Conservation (phyloP, 1,140 invertebrate species). For the Zeugodacus cucurbitae region DNA sequence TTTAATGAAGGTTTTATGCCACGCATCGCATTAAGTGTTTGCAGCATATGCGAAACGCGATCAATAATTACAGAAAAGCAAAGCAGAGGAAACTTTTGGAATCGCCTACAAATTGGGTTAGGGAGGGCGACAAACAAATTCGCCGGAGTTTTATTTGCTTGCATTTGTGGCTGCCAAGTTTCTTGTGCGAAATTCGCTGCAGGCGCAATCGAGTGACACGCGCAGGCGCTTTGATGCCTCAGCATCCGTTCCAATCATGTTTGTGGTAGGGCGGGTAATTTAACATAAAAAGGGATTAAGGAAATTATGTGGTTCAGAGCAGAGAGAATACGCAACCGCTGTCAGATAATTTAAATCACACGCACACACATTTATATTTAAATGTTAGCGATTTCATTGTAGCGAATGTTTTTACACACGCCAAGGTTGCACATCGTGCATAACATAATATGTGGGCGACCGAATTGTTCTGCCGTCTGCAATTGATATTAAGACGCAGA, state of each 20-base stretch:
- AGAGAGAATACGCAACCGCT: too few relatives aligned
- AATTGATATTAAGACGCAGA: background rate
- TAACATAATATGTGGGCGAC: background rate
- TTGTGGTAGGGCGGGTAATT: background rate
- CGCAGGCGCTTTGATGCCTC: background rate
- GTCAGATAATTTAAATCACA: background rate
- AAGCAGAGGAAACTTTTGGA: background rate
- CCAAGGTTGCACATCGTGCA: background rate
- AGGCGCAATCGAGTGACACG: background rate
- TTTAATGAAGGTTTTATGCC: background rate
- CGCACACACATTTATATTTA: background rate
- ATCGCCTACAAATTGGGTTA: slow-evolving; percentile 11
- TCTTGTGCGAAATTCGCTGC: background rate
- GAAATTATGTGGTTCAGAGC: background rate
- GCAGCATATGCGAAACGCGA: background rate
- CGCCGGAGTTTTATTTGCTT: background rate
- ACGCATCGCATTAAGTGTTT: background rate
- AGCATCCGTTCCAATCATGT: background rate
- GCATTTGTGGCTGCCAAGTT: background rate
- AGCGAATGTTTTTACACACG: background rate
- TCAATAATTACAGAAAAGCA: background rate
- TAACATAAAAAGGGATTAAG: background rate
- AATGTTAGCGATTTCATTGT: background rate
- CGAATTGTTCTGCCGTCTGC: background rate
- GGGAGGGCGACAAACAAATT: background rate